Evolutionary conservation across 2,113 vertebrate species (phyloP).

Genomic region (Hylia prasina): DNA sequence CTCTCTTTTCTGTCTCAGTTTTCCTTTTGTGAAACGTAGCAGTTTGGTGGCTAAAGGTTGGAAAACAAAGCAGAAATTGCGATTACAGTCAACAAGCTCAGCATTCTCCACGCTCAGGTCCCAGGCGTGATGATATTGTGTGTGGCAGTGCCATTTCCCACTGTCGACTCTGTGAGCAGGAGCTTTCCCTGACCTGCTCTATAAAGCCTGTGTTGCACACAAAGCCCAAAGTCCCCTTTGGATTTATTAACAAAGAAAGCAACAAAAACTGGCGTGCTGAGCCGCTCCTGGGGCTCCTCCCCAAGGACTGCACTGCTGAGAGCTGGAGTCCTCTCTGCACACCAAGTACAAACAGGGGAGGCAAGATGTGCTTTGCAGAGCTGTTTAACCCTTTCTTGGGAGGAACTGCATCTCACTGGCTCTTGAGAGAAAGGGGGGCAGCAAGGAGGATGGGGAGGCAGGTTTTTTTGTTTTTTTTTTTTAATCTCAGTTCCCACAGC

Average conservation of each 20-base stretch:
- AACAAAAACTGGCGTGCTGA: neutral
- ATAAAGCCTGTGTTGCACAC: neutral
- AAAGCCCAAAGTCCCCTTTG: neutral
- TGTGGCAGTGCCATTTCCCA: neutral
- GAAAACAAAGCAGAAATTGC: neutral
- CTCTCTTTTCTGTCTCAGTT: neutral
- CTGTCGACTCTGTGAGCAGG: neutral
- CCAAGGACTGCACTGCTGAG: neutral
- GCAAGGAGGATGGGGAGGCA: accelerated
- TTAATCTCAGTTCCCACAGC: neutral
- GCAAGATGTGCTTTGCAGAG: neutral
- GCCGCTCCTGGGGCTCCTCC: neutral
- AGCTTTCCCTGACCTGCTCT: neutral
- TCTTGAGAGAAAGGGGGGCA: accelerated
- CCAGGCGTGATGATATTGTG: neutral
- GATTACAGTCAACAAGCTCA: neutral
- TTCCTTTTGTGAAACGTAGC: neutral
- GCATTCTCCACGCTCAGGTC: slow-evolving; percentile 3
- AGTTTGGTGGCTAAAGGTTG: neutral
- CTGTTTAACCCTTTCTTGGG: neutral
- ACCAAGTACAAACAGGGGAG: neutral
- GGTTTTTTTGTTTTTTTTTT: neutral
- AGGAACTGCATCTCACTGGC: neutral
- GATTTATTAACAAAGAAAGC: slow-evolving; percentile 30
- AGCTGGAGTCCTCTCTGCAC: neutral